phyloP scores from a whole-genome alignment of 2,797 vertebrate species.

The Scarus forsteni region DNA sequence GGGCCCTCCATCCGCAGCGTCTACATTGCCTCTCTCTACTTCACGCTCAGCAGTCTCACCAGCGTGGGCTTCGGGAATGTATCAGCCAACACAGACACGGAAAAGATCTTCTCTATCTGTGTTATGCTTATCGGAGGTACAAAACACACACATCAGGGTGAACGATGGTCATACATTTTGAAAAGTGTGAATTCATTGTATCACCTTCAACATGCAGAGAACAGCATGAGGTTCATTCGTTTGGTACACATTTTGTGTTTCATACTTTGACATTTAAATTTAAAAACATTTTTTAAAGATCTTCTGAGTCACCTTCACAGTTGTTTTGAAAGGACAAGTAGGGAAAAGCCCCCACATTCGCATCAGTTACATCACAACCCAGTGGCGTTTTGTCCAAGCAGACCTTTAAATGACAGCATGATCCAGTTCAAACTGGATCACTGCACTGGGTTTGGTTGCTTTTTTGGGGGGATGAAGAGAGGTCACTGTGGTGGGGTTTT shows the following conservation, averaged over 20 bases:
- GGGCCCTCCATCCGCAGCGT: constrained; percentile 93
- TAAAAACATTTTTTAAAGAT: too few relatives aligned
- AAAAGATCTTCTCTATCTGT: constrained; percentile 98
- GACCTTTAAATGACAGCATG: constrained; percentile 10
- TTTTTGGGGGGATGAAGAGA: constrained; percentile 43
- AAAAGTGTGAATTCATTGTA: neutral
- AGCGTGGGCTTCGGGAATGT: constrained; percentile 99
- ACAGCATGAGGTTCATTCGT: too few relatives aligned
- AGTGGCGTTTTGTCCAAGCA: neutral
- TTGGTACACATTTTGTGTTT: too few relatives aligned
- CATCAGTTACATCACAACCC: constrained; percentile 2
- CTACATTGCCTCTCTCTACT: constrained; percentile 97
- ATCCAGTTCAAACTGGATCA: constrained; percentile 37
- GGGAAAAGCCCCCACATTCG: neutral
- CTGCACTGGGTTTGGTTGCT: constrained; percentile 30
- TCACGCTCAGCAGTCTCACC: constrained; percentile 98
- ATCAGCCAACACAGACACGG: constrained; percentile 95
- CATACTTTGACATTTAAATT: too few relatives aligned
- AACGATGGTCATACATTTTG: neutral
- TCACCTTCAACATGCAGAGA: too few relatives aligned
- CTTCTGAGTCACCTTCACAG: too few relatives aligned
- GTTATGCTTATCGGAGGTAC: constrained; percentile 98
- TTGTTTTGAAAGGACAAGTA: neutral
- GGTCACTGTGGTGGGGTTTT: constrained; percentile 53
- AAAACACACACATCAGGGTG: neutral